A percentile compares a stretch with the other conserved stretches of the same genome.
phyloP scores from a whole-genome alignment of 2,797 vertebrate species.

The Oreochromis mossambicus region DNA sequence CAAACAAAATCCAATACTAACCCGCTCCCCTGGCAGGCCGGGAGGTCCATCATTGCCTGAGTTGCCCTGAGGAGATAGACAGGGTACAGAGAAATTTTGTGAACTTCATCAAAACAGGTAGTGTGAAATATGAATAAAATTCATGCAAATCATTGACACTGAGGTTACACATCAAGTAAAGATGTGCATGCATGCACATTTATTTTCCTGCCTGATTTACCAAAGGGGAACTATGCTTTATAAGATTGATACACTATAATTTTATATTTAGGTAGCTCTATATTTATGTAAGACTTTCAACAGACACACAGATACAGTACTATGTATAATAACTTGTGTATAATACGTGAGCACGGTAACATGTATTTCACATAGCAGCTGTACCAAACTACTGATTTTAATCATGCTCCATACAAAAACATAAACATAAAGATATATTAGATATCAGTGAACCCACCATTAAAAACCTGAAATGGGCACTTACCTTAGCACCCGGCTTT shows the following conservation, averaged over 20 bases:
- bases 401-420: neutral
- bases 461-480: neutral
- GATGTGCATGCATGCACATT: neutral
- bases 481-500: constrained; percentile 95
- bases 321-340: no score
- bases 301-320: neutral
- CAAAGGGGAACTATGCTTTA: neutral
- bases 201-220: neutral
- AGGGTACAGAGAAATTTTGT: neutral
- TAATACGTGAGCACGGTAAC: neutral
- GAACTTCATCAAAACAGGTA: constrained; percentile 9
- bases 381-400: neutral
- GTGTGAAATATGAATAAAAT: neutral
- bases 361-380: neutral
- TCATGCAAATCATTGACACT: neutral
- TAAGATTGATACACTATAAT: neutral
- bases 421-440: neutral
- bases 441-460: neutral
- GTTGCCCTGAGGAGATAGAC: constrained; percentile 82
- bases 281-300: neutral
- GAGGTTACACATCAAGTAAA: neutral
- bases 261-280: neutral
- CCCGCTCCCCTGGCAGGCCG: constrained; percentile 95
- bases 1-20: constrained; percentile 63
- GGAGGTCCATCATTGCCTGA: constrained; percentile 92